A percentile compares a stretch with the other conserved stretches of the same genome.
phyloP scores from a whole-genome alignment of 1,140 invertebrate genomes.

The Triops cancriformis region DNA sequence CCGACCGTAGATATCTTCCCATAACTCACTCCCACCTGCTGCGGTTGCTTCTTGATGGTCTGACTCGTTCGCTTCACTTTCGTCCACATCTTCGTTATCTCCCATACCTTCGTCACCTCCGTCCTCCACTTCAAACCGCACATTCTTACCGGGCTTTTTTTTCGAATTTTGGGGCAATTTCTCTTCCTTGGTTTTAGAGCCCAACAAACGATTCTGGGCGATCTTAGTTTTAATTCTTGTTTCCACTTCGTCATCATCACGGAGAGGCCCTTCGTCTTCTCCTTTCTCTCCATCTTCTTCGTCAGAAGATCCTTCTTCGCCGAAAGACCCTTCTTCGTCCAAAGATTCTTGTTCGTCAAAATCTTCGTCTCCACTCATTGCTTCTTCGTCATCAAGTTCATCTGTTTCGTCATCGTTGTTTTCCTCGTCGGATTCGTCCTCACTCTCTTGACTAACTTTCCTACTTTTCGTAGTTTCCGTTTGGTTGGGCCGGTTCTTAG shows the following conservation, averaged over 20 bases:
- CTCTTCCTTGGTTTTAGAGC: too few relatives aligned
- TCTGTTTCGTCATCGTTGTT: constrained; percentile 36
- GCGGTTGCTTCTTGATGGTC: not conserved
- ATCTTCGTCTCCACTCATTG: not conserved
- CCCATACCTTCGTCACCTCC: not conserved
- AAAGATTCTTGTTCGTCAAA: constrained; percentile 16
- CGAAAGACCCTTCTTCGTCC: constrained; percentile 25
- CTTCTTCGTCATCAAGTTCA: constrained; percentile 28
- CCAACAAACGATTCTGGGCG: too few relatives aligned
- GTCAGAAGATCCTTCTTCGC: constrained; percentile 30
- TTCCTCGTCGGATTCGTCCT: constrained; percentile 30
- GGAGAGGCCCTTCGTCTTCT: not conserved
- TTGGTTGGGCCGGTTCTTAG: constrained; percentile 36
- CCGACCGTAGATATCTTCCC: constrained; percentile 92
- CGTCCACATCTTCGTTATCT: not conserved
- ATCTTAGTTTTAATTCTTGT: too few relatives aligned
- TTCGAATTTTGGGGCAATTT: too few relatives aligned
- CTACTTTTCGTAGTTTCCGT: constrained; percentile 29
- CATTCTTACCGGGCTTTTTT: not conserved
- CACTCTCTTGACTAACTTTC: constrained; percentile 22
- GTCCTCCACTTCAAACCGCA: not conserved
- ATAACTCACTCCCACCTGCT: constrained; percentile 40
- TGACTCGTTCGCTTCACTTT: too few relatives aligned
- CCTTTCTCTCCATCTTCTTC: constrained; percentile 30
- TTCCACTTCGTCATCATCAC: too few relatives aligned